A percentile compares a stretch with the other conserved stretches of the same genome.
Conservation (phyloP, 2,113 vertebrate species). For the Chaenogobius annularis region DNA sequence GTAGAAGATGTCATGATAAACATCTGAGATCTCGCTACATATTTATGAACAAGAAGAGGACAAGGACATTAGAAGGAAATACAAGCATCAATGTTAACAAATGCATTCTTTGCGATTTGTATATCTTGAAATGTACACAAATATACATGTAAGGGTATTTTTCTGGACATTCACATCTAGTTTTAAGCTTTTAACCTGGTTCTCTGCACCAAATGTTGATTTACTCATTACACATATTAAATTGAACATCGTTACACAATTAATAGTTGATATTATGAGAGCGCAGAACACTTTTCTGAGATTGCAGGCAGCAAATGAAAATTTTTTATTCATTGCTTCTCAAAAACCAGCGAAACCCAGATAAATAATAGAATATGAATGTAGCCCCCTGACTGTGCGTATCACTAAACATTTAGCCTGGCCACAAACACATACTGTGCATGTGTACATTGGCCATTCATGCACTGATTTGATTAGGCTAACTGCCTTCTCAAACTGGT, state of each 20-base stretch:
- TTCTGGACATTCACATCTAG: background rate
- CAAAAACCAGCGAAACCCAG: constrained; percentile 61
- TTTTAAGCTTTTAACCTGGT: constrained; percentile 12
- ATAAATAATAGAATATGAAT: constrained; percentile 67
- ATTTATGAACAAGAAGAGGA: constrained; percentile 37
- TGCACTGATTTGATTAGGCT: constrained; percentile 51
- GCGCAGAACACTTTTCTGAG: constrained; percentile 39
- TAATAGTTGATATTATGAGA: constrained; percentile 38
- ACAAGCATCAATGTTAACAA: constrained; percentile 13
- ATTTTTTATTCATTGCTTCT: constrained; percentile 74
- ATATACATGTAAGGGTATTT: too few relatives aligned
- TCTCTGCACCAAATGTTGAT: constrained; percentile 12
- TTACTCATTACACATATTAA: constrained; percentile 16
- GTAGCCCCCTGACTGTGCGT: constrained; percentile 39
- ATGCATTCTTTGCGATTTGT: background rate
- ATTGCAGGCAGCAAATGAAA: constrained; percentile 47
- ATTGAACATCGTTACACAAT: constrained; percentile 22
- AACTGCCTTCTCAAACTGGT: constrained; percentile 38
- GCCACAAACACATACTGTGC: constrained; percentile 26
- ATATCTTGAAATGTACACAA: background rate
- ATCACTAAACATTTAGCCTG: constrained; percentile 12
- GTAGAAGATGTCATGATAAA: constrained; percentile 61
- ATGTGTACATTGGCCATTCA: constrained; percentile 22
- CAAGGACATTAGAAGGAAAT: constrained; percentile 21
- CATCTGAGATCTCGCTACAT: constrained; percentile 47